phyloP scores from a whole-genome alignment of 2,797 vertebrate species.

The Tapirus indicus region DNA sequence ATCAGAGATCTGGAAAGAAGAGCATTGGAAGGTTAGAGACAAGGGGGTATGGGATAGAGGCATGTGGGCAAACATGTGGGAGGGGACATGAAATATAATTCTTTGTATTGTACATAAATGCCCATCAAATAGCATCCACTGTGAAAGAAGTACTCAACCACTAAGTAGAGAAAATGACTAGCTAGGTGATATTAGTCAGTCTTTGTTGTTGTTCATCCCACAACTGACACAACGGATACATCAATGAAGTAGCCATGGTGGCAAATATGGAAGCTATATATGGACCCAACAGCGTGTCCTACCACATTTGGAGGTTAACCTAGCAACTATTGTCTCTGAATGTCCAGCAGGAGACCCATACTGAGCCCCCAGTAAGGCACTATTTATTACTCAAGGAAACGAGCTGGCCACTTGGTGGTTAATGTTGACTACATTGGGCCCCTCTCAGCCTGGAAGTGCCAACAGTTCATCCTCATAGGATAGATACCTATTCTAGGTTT shows the following conservation, averaged over 20 bases:
- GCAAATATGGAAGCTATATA: not conserved
- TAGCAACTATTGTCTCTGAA: not conserved
- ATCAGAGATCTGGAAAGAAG: not conserved
- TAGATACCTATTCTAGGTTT: not conserved
- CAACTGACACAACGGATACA: not conserved
- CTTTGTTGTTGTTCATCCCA: not conserved
- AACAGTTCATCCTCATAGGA: not conserved
- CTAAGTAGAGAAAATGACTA: constrained; percentile 20
- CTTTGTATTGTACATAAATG: not conserved
- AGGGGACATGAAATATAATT: not conserved
- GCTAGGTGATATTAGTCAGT: not conserved
- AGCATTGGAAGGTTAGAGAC: not conserved
- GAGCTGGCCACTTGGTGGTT: not conserved
- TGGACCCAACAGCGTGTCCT: too few relatives aligned
- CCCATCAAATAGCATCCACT: not conserved
- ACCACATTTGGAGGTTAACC: not conserved
- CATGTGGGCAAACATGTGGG: not conserved
- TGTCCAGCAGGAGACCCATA: not conserved
- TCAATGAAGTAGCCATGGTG: not conserved
- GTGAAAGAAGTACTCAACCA: not conserved
- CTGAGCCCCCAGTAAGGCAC: not conserved
- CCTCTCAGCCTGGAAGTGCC: not conserved
- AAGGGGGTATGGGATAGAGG: not conserved
- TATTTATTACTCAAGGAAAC: not conserved
- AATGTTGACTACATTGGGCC: not conserved